A percentile compares a stretch with the other conserved stretches of the same genome.
These are phyloP conservation scores for Noctua comes DNA, from an alignment of 2,888 invertebrate species.

Conservation along the genomic window DNA sequence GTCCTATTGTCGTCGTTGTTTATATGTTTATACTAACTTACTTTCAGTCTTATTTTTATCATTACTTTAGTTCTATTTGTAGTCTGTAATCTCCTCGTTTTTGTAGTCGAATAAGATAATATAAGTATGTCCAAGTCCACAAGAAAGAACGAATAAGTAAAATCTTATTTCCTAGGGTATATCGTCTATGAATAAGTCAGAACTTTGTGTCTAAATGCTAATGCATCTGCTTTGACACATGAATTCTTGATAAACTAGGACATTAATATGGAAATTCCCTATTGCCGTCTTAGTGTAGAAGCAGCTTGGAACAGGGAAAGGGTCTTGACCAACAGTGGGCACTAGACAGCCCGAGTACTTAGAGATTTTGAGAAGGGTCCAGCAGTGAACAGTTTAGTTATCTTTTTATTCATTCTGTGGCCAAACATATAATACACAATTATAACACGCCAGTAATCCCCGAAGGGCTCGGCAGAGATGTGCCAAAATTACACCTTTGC, in stretches of 20 bases:
- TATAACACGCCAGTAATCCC: neutral
- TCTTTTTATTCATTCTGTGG: neutral
- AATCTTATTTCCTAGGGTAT: neutral
- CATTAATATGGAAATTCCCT: conserved; percentile 19
- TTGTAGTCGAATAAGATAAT: neutral
- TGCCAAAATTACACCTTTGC: neutral
- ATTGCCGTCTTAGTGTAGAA: neutral
- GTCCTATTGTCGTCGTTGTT: too few species aligned
- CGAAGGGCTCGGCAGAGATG: neutral
- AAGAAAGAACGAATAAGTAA: neutral
- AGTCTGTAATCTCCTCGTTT: neutral
- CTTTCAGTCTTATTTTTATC: too few species aligned
- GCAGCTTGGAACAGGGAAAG: neutral
- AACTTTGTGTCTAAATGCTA: conserved; percentile 32
- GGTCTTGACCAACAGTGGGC: neutral
- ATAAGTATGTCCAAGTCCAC: neutral
- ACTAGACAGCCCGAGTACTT: neutral
- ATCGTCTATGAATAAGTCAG: conserved; percentile 8
- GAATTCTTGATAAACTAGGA: neutral
- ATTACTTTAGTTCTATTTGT: too few species aligned
- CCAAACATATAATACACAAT: neutral
- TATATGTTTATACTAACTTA: too few species aligned
- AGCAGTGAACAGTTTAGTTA: neutral
- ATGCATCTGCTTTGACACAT: conserved; percentile 15
- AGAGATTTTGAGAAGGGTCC: neutral